A percentile compares a stretch with the other conserved stretches of the same genome.
These are phyloP conservation scores for Pardalotus punctatus DNA, from an alignment of 2,113 vertebrate genomes.

Conservation along the genomic window DNA sequence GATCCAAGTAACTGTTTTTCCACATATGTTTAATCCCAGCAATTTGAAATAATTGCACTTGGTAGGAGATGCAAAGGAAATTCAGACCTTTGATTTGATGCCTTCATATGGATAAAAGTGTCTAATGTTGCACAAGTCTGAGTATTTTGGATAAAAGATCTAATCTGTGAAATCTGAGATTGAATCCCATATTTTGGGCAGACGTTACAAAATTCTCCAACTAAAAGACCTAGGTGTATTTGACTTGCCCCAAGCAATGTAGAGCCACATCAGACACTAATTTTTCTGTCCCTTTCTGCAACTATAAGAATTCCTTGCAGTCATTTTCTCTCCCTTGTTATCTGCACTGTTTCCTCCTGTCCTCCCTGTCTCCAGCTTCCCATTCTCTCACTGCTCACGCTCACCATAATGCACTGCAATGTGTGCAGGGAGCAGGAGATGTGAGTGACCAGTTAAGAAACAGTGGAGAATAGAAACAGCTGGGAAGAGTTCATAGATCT, in stretches of 20 bases:
- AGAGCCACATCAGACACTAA: not conserved
- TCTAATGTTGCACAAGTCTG: not conserved
- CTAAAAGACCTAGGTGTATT: not conserved
- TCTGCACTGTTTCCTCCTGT: not conserved
- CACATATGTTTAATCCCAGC: not conserved
- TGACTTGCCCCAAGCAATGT: not conserved
- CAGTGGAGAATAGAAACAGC: not conserved
- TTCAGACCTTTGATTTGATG: not conserved
- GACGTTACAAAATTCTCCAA: not conserved
- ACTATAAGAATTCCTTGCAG: not conserved
- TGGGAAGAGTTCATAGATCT: not conserved
- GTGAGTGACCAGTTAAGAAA: not conserved
- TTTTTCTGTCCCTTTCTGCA: not conserved
- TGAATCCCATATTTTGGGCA: not conserved
- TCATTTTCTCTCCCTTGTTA: not conserved
- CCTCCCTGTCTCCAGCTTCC: not conserved
- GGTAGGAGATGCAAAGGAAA: not conserved
- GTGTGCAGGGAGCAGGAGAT: not conserved
- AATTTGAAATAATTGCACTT: not conserved
- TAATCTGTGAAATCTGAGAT: not conserved
- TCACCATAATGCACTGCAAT: not conserved
- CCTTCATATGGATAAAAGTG: not conserved
- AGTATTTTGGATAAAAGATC: not conserved
- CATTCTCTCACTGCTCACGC: fast-evolving
- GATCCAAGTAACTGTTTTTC: not conserved